phyloP scores from a whole-genome alignment of 2,797 vertebrate genomes.

The Mastacembelus armatus region DNA sequence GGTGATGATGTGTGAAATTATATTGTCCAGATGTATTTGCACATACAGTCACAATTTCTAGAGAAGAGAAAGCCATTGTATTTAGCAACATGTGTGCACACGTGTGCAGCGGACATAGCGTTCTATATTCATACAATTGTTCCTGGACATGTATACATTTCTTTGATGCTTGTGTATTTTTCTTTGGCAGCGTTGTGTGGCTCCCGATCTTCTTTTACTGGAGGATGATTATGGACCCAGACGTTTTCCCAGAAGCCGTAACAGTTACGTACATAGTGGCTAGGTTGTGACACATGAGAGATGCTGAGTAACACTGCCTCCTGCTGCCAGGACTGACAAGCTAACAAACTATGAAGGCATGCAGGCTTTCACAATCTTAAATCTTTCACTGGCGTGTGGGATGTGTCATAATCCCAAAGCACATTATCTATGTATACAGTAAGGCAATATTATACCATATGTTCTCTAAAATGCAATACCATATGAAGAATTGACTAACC shows the following conservation, averaged over 20 bases:
- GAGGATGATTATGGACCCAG: slow-evolving; percentile 63
- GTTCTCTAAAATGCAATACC: slow-evolving; percentile 17
- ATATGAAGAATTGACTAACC: background rate
- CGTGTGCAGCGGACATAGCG: slow-evolving; percentile 22
- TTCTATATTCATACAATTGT: slow-evolving; percentile 12
- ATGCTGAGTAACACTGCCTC: slow-evolving; percentile 79
- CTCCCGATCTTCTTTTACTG: slow-evolving; percentile 66
- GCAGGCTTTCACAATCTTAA: slow-evolving; percentile 62
- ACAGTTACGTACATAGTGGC: slow-evolving; percentile 50
- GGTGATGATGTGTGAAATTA: slow-evolving; percentile 76
- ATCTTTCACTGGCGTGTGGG: slow-evolving; percentile 24
- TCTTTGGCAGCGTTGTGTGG: slow-evolving; percentile 33
- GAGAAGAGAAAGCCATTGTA: slow-evolving; percentile 53
- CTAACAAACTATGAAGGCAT: slow-evolving; percentile 69
- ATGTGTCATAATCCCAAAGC: slow-evolving; percentile 53
- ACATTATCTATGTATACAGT: slow-evolving; percentile 3
- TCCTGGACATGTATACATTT: slow-evolving; percentile 38
- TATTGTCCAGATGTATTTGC: slow-evolving; percentile 79
- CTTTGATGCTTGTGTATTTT: slow-evolving; percentile 45
- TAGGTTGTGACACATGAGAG: slow-evolving; percentile 70
- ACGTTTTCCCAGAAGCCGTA: slow-evolving; percentile 80
- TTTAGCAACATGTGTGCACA: slow-evolving; percentile 46
- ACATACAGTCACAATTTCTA: slow-evolving; percentile 54
- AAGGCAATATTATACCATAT: slow-evolving; percentile 13
- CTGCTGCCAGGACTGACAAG: slow-evolving; percentile 65